Percentiles rank a stretch among this genome's conserved stretches.
These are phyloP conservation scores for Stichopus chloronotus DNA, from an alignment of 35 echinoderm and acorn worm species.

Conservation along the genomic window DNA sequence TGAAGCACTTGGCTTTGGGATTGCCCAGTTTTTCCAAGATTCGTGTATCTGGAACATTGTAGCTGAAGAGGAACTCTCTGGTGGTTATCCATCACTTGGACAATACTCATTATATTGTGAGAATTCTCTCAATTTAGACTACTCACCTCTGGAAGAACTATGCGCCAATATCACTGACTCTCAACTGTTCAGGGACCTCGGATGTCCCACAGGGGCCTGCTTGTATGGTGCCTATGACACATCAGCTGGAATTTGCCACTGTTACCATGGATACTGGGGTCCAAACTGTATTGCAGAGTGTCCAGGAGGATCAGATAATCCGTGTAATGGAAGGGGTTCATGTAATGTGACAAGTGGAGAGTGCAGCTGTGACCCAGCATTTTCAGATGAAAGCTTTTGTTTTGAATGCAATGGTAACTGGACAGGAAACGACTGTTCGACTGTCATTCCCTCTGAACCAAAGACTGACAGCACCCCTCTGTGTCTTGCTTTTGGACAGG, in stretches of 20 bases:
- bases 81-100: constrained; percentile 26
- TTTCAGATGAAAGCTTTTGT: constrained; percentile 80
- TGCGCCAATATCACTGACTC: constrained; percentile 67
- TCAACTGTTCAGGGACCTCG: constrained; percentile 58
- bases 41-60: constrained; percentile 73
- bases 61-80: constrained; percentile 1
- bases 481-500: constrained; percentile 83
- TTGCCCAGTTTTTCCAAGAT: constrained; percentile 71
- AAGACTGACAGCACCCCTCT: constrained; percentile 17
- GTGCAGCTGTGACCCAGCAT: constrained; percentile 80
- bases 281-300: constrained; percentile 56
- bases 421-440: constrained; percentile 73
- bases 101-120: constrained; percentile 69
- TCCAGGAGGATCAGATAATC: constrained; percentile 70
- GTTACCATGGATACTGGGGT: constrained; percentile 83
- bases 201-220: constrained; percentile 66
- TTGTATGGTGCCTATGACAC: constrained; percentile 68
- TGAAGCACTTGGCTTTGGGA: constrained; percentile 44
- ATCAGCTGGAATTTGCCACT: constrained; percentile 52
- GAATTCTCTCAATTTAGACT: constrained; percentile 50
- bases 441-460: constrained; percentile 40
- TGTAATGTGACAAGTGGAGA: constrained; percentile 74
- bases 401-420: constrained; percentile 72
- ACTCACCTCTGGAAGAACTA: constrained; percentile 53
- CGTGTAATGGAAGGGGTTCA: constrained; percentile 72